These are phyloP conservation scores for Acronicta alni DNA, from an alignment of 2,888 invertebrate species.

Conservation along the genomic window DNA sequence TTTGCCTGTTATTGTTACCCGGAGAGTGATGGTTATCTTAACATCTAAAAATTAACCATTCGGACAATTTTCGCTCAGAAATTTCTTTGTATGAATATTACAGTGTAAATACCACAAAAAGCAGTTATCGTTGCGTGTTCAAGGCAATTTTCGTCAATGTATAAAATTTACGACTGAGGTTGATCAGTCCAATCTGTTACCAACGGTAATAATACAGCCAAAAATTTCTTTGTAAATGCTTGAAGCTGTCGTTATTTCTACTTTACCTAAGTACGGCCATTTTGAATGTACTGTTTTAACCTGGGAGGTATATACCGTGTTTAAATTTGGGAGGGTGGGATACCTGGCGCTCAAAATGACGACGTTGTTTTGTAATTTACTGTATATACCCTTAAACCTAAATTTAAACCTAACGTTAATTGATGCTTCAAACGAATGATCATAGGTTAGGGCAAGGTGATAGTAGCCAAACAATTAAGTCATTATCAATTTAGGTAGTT, in stretches of 20 bases:
- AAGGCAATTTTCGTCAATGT: constrained; percentile 31
- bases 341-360: constrained; percentile 73
- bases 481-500: constrained; percentile 71
- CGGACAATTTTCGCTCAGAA: constrained; percentile 47
- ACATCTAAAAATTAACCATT: constrained; percentile 33
- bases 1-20: constrained; percentile 51
- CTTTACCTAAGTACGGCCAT: constrained; percentile 37
- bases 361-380: constrained; percentile 78
- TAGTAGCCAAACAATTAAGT: constrained; percentile 82
- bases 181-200: constrained; percentile 39
- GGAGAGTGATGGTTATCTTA: constrained; percentile 32
- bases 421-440: constrained; percentile 79
- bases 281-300: constrained; percentile 44
- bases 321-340: constrained; percentile 58
- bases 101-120: constrained; percentile 26
- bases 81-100: constrained; percentile 38
- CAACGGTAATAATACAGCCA: constrained; percentile 18
- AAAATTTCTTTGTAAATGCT: constrained; percentile 30
- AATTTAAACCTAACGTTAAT: constrained; percentile 63
- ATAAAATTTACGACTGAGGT: constrained; percentile 34
- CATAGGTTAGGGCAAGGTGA: constrained; percentile 87
- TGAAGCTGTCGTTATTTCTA: constrained; percentile 41
- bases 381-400: constrained; percentile 78
- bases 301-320: constrained; percentile 22
- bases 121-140: constrained; percentile 43